phyloP scores from a whole-genome alignment of 1,140 invertebrate genomes.

The Sitophilus oryzae region DNA sequence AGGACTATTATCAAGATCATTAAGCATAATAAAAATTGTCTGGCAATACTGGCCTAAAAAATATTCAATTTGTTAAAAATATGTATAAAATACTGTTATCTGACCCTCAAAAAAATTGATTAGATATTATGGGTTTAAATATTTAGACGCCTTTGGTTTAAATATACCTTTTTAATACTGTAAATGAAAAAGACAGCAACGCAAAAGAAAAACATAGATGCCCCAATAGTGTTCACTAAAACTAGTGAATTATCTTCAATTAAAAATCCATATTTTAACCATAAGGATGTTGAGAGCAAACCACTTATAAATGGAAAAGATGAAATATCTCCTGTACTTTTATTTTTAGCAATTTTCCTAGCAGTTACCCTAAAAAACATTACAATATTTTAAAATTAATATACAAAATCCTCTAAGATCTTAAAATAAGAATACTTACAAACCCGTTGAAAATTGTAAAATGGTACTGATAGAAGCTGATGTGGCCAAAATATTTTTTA shows the following conservation, averaged over 20 bases:
- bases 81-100: no score
- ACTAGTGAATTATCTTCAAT: slow-evolving; percentile 60
- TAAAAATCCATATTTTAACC: slow-evolving; percentile 63
- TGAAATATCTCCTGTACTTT: slow-evolving; percentile 62
- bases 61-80: slow-evolving; percentile 1
- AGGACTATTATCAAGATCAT: slow-evolving; percentile 23
- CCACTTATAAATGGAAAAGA: slow-evolving; percentile 69
- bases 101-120: not conserved
- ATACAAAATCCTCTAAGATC: no score
- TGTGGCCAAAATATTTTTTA: slow-evolving; percentile 49
- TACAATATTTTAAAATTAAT: slow-evolving; percentile 10
- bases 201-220: slow-evolving; percentile 59
- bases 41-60: slow-evolving; percentile 29
- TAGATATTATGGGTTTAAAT: no score
- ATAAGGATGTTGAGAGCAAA: slow-evolving; percentile 63
- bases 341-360: slow-evolving; percentile 58
- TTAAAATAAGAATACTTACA: no score
- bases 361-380: slow-evolving; percentile 57
- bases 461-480: slow-evolving; percentile 62
- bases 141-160: not conserved
- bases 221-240: slow-evolving; percentile 62
- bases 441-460: slow-evolving; percentile 62
- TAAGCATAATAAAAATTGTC: slow-evolving; percentile 26
- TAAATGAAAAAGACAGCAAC: slow-evolving; percentile 57
- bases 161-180: slow-evolving; percentile 53